These are phyloP conservation scores for Agriopis aurantiaria DNA, from an alignment of 2,888 invertebrate genomes.

Conservation along the genomic window DNA sequence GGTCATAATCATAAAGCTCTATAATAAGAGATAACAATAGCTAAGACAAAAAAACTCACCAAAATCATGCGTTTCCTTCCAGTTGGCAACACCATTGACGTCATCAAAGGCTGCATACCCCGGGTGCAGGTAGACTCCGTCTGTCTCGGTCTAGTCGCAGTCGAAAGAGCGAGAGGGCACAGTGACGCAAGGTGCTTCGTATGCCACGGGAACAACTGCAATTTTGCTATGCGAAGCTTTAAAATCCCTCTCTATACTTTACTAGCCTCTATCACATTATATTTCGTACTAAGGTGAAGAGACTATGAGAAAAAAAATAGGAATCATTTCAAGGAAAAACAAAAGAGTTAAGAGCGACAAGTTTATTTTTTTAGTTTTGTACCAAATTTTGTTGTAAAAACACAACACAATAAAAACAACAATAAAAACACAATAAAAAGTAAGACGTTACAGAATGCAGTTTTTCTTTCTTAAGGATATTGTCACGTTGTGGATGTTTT, in stretches of 20 bases:
- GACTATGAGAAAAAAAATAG: slow-evolving; percentile 9
- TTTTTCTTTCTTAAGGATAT: background rate
- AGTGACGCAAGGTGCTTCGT: slow-evolving; percentile 78
- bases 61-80: slow-evolving; percentile 50
- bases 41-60: background rate
- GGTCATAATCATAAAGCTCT: background rate
- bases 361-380: slow-evolving; percentile 33
- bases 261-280: slow-evolving; percentile 54
- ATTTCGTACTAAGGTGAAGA: slow-evolving; percentile 65
- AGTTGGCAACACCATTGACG: slow-evolving; percentile 81
- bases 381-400: slow-evolving; percentile 11
- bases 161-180: slow-evolving; percentile 78
- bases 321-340: slow-evolving; percentile 5
- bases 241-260: slow-evolving; percentile 30
- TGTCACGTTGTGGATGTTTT: no score
- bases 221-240: slow-evolving; percentile 55
- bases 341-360: slow-evolving; percentile 11
- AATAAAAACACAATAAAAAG: slow-evolving; percentile 9
- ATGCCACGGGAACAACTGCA: slow-evolving; percentile 77
- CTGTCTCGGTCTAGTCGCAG: slow-evolving; percentile 72
- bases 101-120: slow-evolving; percentile 76
- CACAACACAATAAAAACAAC: slow-evolving; percentile 13
- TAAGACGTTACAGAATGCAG: background rate
- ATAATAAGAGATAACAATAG: background rate
- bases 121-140: slow-evolving; percentile 74